Evolutionary conservation across 2,797 vertebrate species (phyloP).

Genomic region (Danio choprae): DNA sequence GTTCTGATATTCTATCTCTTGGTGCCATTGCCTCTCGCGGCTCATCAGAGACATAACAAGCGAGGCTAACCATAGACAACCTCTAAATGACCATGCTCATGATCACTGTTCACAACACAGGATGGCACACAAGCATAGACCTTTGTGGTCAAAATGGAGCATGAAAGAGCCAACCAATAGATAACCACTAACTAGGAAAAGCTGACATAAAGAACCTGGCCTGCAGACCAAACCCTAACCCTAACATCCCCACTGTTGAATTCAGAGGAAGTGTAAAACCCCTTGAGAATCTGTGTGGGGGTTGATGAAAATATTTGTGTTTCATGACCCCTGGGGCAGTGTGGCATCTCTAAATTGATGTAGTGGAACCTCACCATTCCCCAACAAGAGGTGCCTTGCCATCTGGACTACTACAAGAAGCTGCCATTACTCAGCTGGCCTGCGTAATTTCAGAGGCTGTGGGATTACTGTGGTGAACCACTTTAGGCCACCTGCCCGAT

Average conservation of each 20-base stretch:
- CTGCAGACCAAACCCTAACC: neutral
- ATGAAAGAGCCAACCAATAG: neutral
- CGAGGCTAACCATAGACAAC: slow-evolving; percentile 15
- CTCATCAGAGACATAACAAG: neutral
- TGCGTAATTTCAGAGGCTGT: slow-evolving; percentile 45
- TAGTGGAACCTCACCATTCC: slow-evolving; percentile 54
- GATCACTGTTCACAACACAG: slow-evolving; percentile 1
- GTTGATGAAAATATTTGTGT: slow-evolving; percentile 60
- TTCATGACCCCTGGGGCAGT: slow-evolving; percentile 45
- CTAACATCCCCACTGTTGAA: slow-evolving; percentile 19
- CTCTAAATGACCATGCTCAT: neutral
- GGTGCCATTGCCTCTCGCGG: neutral
- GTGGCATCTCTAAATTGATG: slow-evolving; percentile 51
- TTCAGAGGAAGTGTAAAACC: slow-evolving; percentile 49
- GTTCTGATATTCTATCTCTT: slow-evolving; percentile 16
- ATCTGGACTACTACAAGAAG: slow-evolving; percentile 56
- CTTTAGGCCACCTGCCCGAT: slow-evolving; percentile 37
- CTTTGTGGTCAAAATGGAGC: neutral
- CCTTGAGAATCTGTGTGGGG: slow-evolving; percentile 35
- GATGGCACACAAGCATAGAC: neutral
- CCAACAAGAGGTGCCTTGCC: slow-evolving; percentile 45
- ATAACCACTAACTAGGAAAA: neutral
- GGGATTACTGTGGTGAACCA: slow-evolving; percentile 45
- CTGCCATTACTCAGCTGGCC: slow-evolving; percentile 54
- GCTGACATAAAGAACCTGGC: slow-evolving; percentile 23